Conservation (phyloP, 2,797 vertebrate species). For the Schizothorax lantsangensis region DNA sequence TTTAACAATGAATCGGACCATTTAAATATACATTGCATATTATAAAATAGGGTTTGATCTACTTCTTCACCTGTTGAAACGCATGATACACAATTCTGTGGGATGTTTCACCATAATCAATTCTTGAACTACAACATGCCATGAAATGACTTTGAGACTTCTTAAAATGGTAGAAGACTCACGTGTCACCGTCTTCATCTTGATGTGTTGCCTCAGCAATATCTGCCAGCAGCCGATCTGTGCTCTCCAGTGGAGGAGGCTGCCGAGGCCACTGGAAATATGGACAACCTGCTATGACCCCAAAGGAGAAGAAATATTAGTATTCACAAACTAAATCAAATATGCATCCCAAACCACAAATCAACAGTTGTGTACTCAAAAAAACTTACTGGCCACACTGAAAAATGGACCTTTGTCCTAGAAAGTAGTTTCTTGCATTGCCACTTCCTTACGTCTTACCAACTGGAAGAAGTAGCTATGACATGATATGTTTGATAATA, state of each 20-base stretch:
- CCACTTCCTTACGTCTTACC: background rate
- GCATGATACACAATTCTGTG: background rate
- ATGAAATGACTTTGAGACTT: background rate
- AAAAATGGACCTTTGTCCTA: background rate
- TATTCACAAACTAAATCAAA: background rate
- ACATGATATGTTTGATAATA: background rate
- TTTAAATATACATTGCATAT: background rate
- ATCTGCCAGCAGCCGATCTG: conserved; percentile 64
- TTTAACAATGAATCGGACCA: background rate
- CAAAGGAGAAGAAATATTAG: conserved; percentile 2
- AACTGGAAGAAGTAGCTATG: background rate
- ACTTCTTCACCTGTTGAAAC: background rate
- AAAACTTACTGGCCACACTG: too few species aligned
- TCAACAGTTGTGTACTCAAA: background rate
- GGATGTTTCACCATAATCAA: background rate
- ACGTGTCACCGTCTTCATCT: conserved; percentile 82
- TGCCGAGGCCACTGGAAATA: background rate
- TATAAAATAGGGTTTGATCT: background rate
- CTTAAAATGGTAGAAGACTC: conserved; percentile 59
- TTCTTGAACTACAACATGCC: background rate
- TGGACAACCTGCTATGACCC: conserved; percentile 13
- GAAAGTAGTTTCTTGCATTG: background rate
- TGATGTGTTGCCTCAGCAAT: conserved; percentile 72
- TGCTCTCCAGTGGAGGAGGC: conserved; percentile 41
- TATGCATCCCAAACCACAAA: background rate